These are phyloP conservation scores for Babylonia areolata DNA, from an alignment of 1,140 invertebrate genomes.

Conservation along the genomic window DNA sequence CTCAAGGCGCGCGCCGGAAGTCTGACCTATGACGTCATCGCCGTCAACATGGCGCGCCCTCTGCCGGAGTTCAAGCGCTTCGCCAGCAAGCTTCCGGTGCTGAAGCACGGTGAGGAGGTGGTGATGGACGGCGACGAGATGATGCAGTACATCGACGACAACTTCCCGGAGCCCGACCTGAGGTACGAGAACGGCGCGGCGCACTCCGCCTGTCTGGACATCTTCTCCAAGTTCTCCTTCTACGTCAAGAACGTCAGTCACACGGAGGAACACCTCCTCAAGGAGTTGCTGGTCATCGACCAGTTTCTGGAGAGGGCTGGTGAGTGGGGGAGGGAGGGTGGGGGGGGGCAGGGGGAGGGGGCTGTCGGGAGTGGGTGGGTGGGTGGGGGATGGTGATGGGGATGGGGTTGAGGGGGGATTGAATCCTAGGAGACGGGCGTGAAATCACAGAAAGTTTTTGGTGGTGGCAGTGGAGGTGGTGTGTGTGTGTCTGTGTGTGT, in stretches of 20 bases:
- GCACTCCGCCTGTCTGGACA: constrained; percentile 77
- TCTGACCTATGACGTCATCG: constrained; percentile 76
- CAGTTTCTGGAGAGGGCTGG: constrained; percentile 32
- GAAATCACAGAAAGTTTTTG: too few species aligned
- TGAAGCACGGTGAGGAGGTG: constrained; percentile 73
- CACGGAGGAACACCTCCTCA: constrained; percentile 76
- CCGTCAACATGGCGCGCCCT: constrained; percentile 78
- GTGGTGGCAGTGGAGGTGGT: too few species aligned
- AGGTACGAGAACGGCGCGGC: constrained; percentile 76
- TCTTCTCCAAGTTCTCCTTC: constrained; percentile 81
- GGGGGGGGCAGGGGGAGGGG: too few species aligned
- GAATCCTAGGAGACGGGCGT: too few species aligned
- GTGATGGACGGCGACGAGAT: constrained; percentile 80
- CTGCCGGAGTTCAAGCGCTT: constrained; percentile 77
- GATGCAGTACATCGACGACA: constrained; percentile 78
- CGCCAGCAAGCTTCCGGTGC: constrained; percentile 78
- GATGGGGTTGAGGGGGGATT: too few species aligned
- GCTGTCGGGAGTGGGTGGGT: too few species aligned
- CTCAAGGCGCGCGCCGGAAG: constrained; percentile 75
- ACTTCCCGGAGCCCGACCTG: constrained; percentile 76
- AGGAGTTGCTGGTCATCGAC: constrained; percentile 52
- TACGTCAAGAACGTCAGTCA: constrained; percentile 79
- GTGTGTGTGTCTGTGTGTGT: too few species aligned
- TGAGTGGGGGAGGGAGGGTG: too few species aligned
- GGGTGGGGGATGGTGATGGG: too few species aligned